phyloP scores from a whole-genome alignment of 2,113 vertebrate species.

The Chitala chitala region DNA sequence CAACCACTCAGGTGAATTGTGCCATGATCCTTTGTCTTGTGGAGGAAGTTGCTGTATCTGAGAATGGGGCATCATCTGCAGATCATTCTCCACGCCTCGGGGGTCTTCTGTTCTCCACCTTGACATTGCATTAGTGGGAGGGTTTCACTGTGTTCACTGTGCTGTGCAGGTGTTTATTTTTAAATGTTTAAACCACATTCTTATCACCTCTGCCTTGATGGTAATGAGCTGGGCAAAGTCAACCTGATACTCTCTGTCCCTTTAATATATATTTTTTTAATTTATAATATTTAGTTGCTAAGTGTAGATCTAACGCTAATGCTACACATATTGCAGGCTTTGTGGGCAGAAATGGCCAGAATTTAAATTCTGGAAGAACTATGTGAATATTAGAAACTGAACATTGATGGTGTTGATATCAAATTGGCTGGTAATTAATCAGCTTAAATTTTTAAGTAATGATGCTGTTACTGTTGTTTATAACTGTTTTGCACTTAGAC shows the following conservation, averaged over 20 bases:
- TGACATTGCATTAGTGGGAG: background rate
- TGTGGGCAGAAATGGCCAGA: background rate
- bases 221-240: background rate
- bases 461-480: too few relatives aligned
- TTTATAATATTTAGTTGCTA: conserved; percentile 11
- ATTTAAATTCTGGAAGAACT: too few relatives aligned
- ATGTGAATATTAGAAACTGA: too few relatives aligned
- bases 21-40: background rate
- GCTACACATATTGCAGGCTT: conserved; percentile 2
- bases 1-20: background rate
- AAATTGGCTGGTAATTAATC: too few relatives aligned
- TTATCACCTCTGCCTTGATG: background rate
- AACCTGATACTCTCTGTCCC: background rate
- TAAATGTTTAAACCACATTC: background rate
- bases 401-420: too few relatives aligned
- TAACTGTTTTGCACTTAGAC: too few relatives aligned
- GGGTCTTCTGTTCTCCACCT: too few relatives aligned
- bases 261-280: background rate
- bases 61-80: background rate
- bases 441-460: too few relatives aligned
- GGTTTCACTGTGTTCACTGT: background rate
- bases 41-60: background rate
- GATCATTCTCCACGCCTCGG: background rate
- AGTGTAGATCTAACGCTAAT: background rate
- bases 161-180: background rate